A percentile compares a stretch with the other conserved stretches of the same genome.
Conservation (phyloP, 2,888 invertebrate species). For the Alitta virens region DNA sequence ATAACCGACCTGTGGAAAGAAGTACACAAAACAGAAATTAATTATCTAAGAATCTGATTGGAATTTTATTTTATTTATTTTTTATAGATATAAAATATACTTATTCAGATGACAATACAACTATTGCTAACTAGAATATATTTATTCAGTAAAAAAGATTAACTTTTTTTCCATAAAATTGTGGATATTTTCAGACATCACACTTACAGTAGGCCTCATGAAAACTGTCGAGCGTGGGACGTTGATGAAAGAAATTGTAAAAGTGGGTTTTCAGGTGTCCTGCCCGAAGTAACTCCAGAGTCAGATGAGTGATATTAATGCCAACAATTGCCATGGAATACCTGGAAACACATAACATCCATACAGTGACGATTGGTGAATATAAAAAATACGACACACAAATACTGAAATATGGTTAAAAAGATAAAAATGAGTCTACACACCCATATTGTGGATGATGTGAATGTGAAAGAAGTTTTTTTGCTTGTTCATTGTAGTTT, state of each 20-base stretch:
- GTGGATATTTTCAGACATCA: neutral
- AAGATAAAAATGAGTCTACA: conserved; percentile 45
- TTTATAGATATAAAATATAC: no score
- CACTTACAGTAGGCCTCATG: conserved; percentile 82
- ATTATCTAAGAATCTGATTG: no score
- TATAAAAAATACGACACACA: no score
- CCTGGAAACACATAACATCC: conserved; percentile 34
- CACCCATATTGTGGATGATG: conserved; percentile 86
- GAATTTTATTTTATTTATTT: no score
- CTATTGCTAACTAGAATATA: no score
- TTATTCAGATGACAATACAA: no score
- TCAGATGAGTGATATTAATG: conserved; percentile 91
- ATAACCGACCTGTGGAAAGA: conserved; percentile 67
- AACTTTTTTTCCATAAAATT: no score
- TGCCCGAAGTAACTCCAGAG: conserved; percentile 75
- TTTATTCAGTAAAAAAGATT: no score
- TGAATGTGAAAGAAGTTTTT: conserved; percentile 81
- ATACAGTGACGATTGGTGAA: neutral
- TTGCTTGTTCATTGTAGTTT: conserved; percentile 76
- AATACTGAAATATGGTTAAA: no score
- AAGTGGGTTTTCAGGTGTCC: conserved; percentile 87
- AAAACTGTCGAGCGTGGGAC: conserved; percentile 65
- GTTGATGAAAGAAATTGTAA: conserved; percentile 70
- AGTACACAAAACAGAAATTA: no score
- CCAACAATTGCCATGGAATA: conserved; percentile 67